Evolutionary conservation across 2,888 invertebrate species (phyloP).

Genomic region (Zaprionus lineosus): DNA sequence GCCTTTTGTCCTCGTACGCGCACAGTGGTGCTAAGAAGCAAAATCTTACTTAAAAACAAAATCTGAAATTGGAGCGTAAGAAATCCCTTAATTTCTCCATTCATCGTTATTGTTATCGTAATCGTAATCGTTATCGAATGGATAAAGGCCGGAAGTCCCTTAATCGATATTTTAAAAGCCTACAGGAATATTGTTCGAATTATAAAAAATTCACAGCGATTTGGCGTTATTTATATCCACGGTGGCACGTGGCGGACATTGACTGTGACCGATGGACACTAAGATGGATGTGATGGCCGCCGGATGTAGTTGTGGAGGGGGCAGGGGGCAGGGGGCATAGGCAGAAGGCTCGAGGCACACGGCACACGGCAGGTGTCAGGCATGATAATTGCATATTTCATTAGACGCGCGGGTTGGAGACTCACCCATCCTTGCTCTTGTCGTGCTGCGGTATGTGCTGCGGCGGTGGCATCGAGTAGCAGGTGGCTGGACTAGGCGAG

Average conservation of each 20-base stretch:
- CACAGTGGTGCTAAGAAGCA: constrained; percentile 24
- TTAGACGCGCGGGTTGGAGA: constrained; percentile 23
- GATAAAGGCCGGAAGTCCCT: no score
- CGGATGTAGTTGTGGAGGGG: no score
- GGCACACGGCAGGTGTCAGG: constrained; percentile 18
- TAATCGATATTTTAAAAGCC: no score
- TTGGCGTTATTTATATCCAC: constrained; percentile 1
- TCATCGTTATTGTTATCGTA: no score
- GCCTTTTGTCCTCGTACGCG: constrained; percentile 19
- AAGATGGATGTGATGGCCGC: not conserved
- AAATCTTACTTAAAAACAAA: not conserved
- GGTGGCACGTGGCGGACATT: constrained; percentile 27
- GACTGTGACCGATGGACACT: constrained; percentile 16
- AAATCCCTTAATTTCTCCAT: no score
- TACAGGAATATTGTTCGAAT: no score
- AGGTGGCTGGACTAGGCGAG: constrained; percentile 87
- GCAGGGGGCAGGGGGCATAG: no score
- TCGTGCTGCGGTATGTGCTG: constrained; percentile 90
- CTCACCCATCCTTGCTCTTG: constrained; percentile 85
- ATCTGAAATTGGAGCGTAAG: no score
- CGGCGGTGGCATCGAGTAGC: constrained; percentile 94
- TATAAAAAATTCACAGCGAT: no score
- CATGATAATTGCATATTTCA: constrained; percentile 64
- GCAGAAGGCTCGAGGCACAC: no score
- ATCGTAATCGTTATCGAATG: no score